Conservation (phyloP, 92 coral and sea anemone genomes). For the Virgularia gustaviana region DNA sequence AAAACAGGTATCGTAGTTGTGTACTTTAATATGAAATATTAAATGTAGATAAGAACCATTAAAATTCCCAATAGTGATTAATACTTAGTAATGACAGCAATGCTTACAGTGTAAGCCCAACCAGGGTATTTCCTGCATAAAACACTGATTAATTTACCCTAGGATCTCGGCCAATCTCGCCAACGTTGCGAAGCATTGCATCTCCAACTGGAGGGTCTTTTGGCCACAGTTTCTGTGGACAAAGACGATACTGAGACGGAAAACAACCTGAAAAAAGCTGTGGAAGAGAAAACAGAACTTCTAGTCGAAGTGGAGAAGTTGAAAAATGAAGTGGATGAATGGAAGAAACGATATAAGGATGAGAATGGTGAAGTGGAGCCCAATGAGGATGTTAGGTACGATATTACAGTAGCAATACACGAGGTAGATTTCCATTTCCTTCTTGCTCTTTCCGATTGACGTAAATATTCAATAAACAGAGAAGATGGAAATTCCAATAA, state of each 20-base stretch:
- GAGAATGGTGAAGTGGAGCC: slow-evolving; percentile 81
- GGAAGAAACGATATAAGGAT: slow-evolving; percentile 76
- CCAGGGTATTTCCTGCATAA: too few species aligned
- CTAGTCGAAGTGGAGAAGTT: slow-evolving; percentile 73
- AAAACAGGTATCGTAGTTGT: slow-evolving; percentile 86
- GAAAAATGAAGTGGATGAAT: slow-evolving; percentile 83
- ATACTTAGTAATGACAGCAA: too few species aligned
- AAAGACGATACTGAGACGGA: slow-evolving; percentile 79
- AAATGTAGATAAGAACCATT: too few species aligned
- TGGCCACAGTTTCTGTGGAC: slow-evolving; percentile 60
- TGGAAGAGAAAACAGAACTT: slow-evolving; percentile 75
- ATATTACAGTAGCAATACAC: not conserved
- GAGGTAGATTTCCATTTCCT: too few species aligned
- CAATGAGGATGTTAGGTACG: slow-evolving; percentile 71
- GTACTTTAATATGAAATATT: not conserved
- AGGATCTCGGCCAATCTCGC: slow-evolving; percentile 89
- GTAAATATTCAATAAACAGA: too few species aligned
- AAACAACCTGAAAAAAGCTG: slow-evolving; percentile 77
- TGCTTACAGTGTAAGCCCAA: too few species aligned
- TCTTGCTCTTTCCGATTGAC: too few species aligned
- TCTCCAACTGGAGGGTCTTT: slow-evolving; percentile 80
- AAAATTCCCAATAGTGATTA: too few species aligned
- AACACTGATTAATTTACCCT: too few species aligned
- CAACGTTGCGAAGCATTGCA: slow-evolving; percentile 74
- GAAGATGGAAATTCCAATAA: too few species aligned